Evolutionary conservation across 1,140 invertebrate species (phyloP), one percentile per base, ranked within the genome.

Genomic region (Drosophila prosaltans): DNA sequence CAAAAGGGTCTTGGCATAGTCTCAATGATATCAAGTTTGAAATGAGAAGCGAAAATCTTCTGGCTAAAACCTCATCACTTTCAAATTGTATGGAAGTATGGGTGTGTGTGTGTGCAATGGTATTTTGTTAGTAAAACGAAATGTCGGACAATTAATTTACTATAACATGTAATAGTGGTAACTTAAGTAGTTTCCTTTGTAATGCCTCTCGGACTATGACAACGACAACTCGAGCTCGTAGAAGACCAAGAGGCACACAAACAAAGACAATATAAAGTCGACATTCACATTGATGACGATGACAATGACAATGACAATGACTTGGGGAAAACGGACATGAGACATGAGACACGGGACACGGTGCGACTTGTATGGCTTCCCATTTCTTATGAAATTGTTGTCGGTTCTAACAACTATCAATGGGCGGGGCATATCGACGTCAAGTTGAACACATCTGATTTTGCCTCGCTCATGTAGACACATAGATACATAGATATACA

Each of bases 111-210:
- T 36, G 32, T 36, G 30, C n/a, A 36, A 39, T 59, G 67, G 83
- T 80, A 83, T 83, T 80, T 77, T 80, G 80, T 72, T 71, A 83
- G 84, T 83, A 72, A 89, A 88, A 89, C 83, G 78, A 88, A 88
- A 88, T 88, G 83, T 83, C 80, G 66, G 84, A 83, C 84, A 88
- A 88, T 88, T 89, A 88, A 88, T 88, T 88, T 89, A 77, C 80
- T 80, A 86, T 88, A 88, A 83, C 83, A 88, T 89, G 83, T 88
- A 89, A 88, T 88, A 77, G 83, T 89, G 83, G 84, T 88, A 74
- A 88, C 73, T 88, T 88, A 88, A 88, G 83, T 88, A 88, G 83
- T 88, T 88, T 88, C 83, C 84, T 89, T 88, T 88, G 83, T 83
- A 88, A 88, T 89, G 80, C 84, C 70, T 57, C 69, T 70, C 83